phyloP scores from a whole-genome alignment of 2,113 vertebrate species.

The Stomatorhinus ivindoensis region DNA sequence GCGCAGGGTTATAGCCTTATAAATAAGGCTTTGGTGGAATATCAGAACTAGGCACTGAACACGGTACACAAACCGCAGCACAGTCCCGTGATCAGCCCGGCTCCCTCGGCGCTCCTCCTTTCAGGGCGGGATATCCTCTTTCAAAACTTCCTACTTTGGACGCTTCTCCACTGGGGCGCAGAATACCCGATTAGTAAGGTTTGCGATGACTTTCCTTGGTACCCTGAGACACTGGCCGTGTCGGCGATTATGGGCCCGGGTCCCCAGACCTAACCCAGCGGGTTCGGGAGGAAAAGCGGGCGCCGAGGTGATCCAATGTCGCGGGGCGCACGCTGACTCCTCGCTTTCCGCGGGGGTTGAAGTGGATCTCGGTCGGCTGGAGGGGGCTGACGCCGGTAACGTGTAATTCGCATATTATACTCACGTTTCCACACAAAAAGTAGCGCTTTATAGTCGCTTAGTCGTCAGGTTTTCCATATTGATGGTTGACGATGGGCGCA shows the following conservation, averaged over 20 bases:
- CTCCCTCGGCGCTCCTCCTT: neutral
- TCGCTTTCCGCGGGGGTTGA: slow-evolving; percentile 20
- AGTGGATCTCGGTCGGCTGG: slow-evolving; percentile 50
- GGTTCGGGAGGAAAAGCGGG: neutral
- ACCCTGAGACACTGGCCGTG: neutral
- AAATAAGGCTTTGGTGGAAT: neutral
- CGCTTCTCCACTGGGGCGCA: too few relatives aligned
- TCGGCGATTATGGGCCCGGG: neutral
- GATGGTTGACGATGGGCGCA: neutral
- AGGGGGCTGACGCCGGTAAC: slow-evolving; percentile 51
- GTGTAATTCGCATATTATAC: neutral
- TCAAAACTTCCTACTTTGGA: neutral
- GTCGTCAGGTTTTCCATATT: neutral
- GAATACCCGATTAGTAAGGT: too few relatives aligned
- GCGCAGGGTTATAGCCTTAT: neutral
- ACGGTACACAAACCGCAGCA: neutral
- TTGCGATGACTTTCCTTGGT: neutral
- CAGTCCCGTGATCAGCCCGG: neutral
- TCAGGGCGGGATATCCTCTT: slow-evolving; percentile 14
- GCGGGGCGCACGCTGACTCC: slow-evolving; percentile 2
- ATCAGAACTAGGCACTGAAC: neutral
- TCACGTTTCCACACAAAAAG: neutral
- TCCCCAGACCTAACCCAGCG: neutral
- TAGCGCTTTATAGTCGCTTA: neutral
- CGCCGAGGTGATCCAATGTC: neutral